A percentile compares a stretch with the other conserved stretches of the same genome.
phyloP scores from a whole-genome alignment of 2,888 invertebrate species.

The Hyalella azteca region DNA sequence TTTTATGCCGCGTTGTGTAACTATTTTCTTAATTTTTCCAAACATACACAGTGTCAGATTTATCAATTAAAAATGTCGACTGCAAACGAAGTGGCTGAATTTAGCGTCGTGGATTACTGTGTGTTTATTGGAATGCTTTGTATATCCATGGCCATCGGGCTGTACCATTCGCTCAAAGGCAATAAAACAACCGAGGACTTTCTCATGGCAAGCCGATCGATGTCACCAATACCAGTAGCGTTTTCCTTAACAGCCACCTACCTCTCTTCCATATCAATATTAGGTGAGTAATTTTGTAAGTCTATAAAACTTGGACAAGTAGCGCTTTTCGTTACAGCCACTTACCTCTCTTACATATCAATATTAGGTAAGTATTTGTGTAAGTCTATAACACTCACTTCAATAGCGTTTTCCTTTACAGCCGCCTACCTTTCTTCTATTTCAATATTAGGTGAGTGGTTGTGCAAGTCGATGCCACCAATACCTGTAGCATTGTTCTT shows the following conservation, averaged over 20 bases:
- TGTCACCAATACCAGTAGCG: constrained; percentile 50
- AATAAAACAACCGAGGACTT: constrained; percentile 43
- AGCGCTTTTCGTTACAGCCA: too few species aligned
- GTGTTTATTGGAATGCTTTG: constrained; percentile 25
- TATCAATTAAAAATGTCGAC: neutral
- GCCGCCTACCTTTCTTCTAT: constrained; percentile 11
- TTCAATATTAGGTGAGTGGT: neutral
- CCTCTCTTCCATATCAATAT: neutral
- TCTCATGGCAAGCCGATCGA: constrained; percentile 47
- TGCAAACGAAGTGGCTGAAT: constrained; percentile 1
- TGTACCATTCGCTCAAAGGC: constrained; percentile 28
- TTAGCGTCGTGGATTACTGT: constrained; percentile 36
- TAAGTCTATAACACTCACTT: too few species aligned
- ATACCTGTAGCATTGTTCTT: constrained; percentile 48
- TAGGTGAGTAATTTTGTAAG: neutral
- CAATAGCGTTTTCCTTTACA: neutral
- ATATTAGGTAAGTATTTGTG: too few species aligned
- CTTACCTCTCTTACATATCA: too few species aligned
- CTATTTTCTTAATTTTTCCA: too few species aligned
- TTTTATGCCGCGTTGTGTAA: too few species aligned
- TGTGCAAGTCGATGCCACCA: constrained; percentile 35
- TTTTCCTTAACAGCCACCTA: constrained; percentile 24
- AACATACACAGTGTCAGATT: too few species aligned
- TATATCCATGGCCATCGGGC: constrained; percentile 27
- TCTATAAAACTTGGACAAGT: too few species aligned